Evolutionary conservation across 2,797 vertebrate genomes (phyloP).

Genomic region (Apogon hyalosoma): DNA sequence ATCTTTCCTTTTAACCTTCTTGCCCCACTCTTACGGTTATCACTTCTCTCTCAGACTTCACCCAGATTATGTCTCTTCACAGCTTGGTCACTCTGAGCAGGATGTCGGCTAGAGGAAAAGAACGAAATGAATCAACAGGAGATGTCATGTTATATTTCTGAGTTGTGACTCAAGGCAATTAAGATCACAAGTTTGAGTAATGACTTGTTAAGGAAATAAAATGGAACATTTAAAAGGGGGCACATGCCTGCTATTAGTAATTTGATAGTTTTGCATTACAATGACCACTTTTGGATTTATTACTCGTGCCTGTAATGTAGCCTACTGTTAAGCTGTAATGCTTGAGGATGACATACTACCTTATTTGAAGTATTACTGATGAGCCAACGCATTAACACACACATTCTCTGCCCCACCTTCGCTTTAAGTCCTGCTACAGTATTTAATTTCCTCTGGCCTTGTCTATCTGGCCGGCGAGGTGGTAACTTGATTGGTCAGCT

Average conservation of each 20-base stretch:
- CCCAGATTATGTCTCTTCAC: conserved; percentile 78
- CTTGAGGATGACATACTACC: conserved; percentile 34
- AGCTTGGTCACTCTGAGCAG: conserved; percentile 62
- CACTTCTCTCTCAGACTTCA: conserved; percentile 75
- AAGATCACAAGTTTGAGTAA: conserved; percentile 55
- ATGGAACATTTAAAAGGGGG: conserved; percentile 43
- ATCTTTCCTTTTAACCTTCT: conserved; percentile 86
- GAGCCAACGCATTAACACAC: conserved; percentile 46
- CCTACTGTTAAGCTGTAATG: conserved; percentile 37
- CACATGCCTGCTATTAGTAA: conserved; percentile 42
- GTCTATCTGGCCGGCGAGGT: conserved; percentile 73
- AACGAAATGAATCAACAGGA: conserved; percentile 43
- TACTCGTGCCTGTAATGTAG: conserved; percentile 26
- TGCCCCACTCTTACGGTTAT: conserved; percentile 80
- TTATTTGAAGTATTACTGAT: conserved; percentile 46
- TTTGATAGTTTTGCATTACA: conserved; percentile 44
- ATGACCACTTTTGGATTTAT: conserved; percentile 34
- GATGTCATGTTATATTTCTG: conserved; percentile 70
- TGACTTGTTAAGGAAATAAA: conserved; percentile 58
- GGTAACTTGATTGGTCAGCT: conserved; percentile 82
- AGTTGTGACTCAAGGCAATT: conserved; percentile 63
- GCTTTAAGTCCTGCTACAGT: conserved; percentile 58
- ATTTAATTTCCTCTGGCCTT: conserved; percentile 79
- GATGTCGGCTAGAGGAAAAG: conserved; percentile 45
- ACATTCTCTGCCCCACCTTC: conserved; percentile 20